A percentile compares a stretch with the other conserved stretches of the same genome.
Conservation (phyloP, 2,888 invertebrate genomes). For the Andrena fulva region DNA sequence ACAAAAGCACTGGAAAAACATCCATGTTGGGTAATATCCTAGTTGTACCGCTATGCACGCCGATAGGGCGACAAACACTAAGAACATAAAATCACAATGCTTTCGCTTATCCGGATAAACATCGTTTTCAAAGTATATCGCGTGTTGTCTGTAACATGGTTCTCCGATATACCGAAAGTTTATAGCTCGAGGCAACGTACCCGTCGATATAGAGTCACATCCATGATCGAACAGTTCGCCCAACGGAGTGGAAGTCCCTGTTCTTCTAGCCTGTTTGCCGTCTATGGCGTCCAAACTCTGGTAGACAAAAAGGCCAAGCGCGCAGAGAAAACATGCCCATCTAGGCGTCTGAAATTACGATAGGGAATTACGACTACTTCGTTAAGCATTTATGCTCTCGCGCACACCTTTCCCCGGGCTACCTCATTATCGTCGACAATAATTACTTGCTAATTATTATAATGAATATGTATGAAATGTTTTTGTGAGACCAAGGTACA, state of each 20-base stretch:
- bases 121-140: not conserved
- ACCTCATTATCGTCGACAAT: no score
- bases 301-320: constrained; percentile 97
- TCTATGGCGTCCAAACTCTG: constrained; percentile 99
- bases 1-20: constrained; percentile 98
- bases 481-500: not conserved
- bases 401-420: no score
- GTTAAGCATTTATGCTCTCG: no score
- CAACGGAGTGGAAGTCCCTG: constrained; percentile 95
- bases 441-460: not conserved
- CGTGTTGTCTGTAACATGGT: no score
- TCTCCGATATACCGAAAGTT: not conserved
- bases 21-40: constrained; percentile 96
- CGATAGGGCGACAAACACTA: constrained; percentile 98
- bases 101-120: not conserved
- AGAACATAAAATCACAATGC: constrained; percentile 71
- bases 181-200: constrained; percentile 76
- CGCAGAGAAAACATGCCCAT: constrained; percentile 97
- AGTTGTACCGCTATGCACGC: constrained; percentile 97
- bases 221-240: constrained; percentile 99
- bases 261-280: constrained; percentile 99
- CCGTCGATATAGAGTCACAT: constrained; percentile 98
- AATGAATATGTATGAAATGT: constrained; percentile 4
- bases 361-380: no score
- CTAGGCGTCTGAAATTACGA: constrained; percentile 89